Percentiles rank a stretch among this genome's conserved stretches.
Conservation (phyloP, 2,113 vertebrate species). For the Mungos mungo region DNA sequence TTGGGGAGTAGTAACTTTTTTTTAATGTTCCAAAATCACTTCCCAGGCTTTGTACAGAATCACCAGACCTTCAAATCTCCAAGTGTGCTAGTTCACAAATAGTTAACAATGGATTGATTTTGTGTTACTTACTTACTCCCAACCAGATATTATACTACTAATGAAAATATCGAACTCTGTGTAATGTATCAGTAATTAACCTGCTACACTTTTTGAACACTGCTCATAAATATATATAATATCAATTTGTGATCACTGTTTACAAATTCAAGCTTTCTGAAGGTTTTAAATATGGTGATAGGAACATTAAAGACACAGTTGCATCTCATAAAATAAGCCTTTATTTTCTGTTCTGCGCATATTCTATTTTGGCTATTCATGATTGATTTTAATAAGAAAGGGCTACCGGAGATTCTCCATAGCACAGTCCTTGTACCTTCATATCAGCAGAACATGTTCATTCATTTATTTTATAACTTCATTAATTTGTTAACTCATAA, state of each 20-base stretch:
- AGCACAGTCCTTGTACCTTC: neutral
- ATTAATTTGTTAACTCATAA: neutral
- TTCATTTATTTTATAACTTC: neutral
- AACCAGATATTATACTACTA: too few species aligned
- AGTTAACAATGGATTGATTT: neutral
- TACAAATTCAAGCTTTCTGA: neutral
- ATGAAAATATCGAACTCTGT: neutral
- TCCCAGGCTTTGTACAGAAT: neutral
- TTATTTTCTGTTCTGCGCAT: neutral
- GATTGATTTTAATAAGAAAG: neutral
- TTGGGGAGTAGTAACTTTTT: neutral
- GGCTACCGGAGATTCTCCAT: fast-evolving
- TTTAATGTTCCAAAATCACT: neutral
- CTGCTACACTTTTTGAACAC: neutral
- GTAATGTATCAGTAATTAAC: neutral
- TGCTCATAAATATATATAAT: neutral
- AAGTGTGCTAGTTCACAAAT: neutral
- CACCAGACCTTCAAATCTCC: neutral
- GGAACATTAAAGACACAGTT: neutral
- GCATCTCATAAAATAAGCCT: neutral
- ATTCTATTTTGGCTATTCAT: neutral
- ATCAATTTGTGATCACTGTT: neutral
- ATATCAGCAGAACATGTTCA: neutral
- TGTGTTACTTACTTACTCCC: neutral
- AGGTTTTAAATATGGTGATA: neutral